Percentiles rank a stretch among this genome's conserved stretches.
These are phyloP conservation scores for Lydus trimaculatus DNA, from an alignment of 2,888 invertebrate genomes.

Conservation along the genomic window DNA sequence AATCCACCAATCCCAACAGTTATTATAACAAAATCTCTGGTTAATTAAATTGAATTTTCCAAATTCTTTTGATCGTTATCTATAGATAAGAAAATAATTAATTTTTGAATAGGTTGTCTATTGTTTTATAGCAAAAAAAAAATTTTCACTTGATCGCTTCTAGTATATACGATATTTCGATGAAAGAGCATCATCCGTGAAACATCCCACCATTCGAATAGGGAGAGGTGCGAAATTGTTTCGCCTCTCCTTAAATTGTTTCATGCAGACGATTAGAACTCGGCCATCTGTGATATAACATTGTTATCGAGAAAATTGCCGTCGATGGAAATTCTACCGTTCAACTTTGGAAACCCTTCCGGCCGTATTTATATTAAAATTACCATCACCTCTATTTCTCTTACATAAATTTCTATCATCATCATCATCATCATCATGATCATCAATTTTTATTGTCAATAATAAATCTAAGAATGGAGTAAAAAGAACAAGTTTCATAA, in stretches of 20 bases:
- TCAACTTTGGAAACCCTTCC: constrained; percentile 12
- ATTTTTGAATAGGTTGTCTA: not conserved
- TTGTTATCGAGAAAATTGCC: constrained; percentile 58
- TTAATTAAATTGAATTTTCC: not conserved
- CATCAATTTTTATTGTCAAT: constrained; percentile 7
- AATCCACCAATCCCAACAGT: not conserved
- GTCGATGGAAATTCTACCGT: constrained; percentile 49
- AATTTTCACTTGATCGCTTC: constrained; percentile 40
- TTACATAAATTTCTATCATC: not conserved
- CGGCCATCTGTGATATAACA: constrained; percentile 58
- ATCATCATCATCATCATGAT: no score
- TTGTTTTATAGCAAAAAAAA: not conserved
- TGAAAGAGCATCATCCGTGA: constrained; percentile 57
- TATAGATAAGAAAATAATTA: not conserved
- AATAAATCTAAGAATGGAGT: no score
- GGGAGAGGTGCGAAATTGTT: constrained; percentile 59
- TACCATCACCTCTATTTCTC: constrained; percentile 1
- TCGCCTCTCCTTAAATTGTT: constrained; percentile 61
- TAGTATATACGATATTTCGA: constrained; percentile 51
- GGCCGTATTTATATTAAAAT: constrained; percentile 16
- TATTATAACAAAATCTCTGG: not conserved
- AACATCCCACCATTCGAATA: constrained; percentile 47
- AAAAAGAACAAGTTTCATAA: no score
- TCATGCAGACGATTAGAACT: constrained; percentile 60
- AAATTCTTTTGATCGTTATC: not conserved